Percentiles rank a stretch among this genome's conserved stretches.
phyloP scores from a whole-genome alignment of 2,113 vertebrate species.

The Alexandromys fortis region DNA sequence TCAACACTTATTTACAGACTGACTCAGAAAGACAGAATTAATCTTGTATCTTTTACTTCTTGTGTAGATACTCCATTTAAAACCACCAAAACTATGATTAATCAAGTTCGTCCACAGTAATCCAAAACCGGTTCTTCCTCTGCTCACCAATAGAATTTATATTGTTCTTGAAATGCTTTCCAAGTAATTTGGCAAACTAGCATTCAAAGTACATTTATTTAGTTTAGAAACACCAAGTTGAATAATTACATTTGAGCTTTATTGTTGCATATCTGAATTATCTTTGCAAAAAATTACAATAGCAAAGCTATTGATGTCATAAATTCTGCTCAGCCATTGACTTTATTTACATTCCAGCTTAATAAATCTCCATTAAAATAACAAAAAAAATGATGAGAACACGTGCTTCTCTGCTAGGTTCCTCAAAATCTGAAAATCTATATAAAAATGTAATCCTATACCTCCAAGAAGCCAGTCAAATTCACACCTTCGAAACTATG shows the following conservation, averaged over 20 bases:
- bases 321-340: background rate
- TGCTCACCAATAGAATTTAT: background rate
- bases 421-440: constrained; percentile 15
- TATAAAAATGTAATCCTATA: constrained; percentile 28
- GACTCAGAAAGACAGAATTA: background rate
- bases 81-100: background rate
- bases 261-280: background rate
- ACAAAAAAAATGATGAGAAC: background rate
- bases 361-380: constrained; percentile 44
- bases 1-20: background rate
- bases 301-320: background rate
- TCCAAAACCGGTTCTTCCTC: background rate
- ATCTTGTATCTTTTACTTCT: background rate
- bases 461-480: constrained; percentile 32
- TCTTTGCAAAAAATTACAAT: background rate
- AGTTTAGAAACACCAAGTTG: background rate
- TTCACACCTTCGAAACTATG: constrained; percentile 1
- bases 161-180: background rate
- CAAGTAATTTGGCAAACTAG: background rate
- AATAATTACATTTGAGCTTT: constrained; percentile 13
- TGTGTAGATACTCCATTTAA: background rate
- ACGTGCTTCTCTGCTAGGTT: background rate
- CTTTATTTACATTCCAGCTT: background rate
- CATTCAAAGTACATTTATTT: background rate
- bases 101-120: background rate